phyloP scores from a whole-genome alignment of 2,797 vertebrate species.

The Typhlichthys subterraneus region DNA sequence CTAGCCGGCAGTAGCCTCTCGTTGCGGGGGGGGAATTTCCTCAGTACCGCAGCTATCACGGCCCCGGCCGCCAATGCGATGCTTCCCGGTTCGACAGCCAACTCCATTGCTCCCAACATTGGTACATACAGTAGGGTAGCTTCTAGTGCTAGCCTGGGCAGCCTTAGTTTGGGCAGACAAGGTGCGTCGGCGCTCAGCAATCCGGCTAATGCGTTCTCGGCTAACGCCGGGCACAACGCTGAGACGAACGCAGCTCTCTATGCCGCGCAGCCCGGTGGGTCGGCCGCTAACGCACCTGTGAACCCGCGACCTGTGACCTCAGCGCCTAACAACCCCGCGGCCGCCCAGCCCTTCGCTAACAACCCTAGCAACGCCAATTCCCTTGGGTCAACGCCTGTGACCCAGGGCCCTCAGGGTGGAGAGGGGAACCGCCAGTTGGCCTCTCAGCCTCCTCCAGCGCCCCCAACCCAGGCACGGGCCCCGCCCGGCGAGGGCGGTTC shows the following conservation, averaged over 20 bases:
- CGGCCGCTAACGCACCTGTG: constrained; percentile 2
- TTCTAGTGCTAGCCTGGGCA: constrained; percentile 9
- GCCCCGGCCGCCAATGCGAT: constrained; percentile 13
- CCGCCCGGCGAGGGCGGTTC: constrained; percentile 1
- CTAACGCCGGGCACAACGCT: constrained; percentile 13
- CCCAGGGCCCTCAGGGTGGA: constrained; percentile 19
- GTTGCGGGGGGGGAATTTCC: constrained; percentile 42
- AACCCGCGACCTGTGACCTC: constrained; percentile 25
- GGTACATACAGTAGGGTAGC: constrained; percentile 20
- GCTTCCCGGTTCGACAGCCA: constrained; percentile 19
- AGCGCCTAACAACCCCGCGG: constrained; percentile 4
- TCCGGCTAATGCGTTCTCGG: constrained; percentile 23
- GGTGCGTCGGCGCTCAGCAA: constrained; percentile 4
- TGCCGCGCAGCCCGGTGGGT: constrained; percentile 12
- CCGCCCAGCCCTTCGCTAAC: constrained; percentile 10
- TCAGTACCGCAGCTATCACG: background rate
- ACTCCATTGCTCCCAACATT: background rate
- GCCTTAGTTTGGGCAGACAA: constrained; percentile 7
- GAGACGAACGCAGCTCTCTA: constrained; percentile 3
- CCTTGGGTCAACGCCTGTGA: constrained; percentile 6
- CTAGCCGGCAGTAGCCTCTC: constrained; percentile 34
- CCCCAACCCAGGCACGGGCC: constrained; percentile 5
- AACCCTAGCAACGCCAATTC: constrained; percentile 22
- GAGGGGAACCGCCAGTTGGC: background rate
- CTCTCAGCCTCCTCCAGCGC: constrained; percentile 1